Evolutionary conservation across 1,140 invertebrate species (phyloP).

Genomic region (Diachasmimorpha longicaudata): DNA sequence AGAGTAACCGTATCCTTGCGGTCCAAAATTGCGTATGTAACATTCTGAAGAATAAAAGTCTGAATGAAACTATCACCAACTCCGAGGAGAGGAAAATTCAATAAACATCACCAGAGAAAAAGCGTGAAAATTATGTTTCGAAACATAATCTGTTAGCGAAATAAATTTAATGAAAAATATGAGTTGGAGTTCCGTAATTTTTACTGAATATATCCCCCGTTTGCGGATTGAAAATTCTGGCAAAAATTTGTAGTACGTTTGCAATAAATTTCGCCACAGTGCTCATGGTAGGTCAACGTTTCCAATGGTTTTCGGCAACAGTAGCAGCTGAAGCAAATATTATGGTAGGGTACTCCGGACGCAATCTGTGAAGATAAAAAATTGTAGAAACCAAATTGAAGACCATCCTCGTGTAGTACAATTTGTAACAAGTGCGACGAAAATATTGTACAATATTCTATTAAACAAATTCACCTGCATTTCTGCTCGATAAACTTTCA

Average conservation of each 20-base stretch:
- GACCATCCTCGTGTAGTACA: no score
- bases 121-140: no score
- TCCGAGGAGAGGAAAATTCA: no score
- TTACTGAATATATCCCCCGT: no score
- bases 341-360: slow-evolving; percentile 59
- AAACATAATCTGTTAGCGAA: no score
- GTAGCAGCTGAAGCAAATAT: slow-evolving; percentile 63
- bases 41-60: slow-evolving; percentile 41
- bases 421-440: no score
- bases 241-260: slow-evolving; percentile 56
- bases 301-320: slow-evolving; percentile 63
- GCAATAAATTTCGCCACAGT: slow-evolving; percentile 63
- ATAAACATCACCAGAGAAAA: no score
- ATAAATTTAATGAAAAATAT: no score
- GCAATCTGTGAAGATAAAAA: slow-evolving; percentile 37
- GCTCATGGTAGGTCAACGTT: slow-evolving; percentile 59
- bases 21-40: slow-evolving; percentile 54
- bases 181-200: no score
- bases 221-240: not conserved
- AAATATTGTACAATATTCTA: not conserved
- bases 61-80: no score
- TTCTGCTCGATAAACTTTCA: slow-evolving; percentile 54
- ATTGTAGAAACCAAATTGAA: no score
- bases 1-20: slow-evolving; percentile 54
- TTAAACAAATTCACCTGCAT: slow-evolving; percentile 45